phyloP scores from a whole-genome alignment of 2,113 vertebrate genomes.

The Larimichthys polyactis region DNA sequence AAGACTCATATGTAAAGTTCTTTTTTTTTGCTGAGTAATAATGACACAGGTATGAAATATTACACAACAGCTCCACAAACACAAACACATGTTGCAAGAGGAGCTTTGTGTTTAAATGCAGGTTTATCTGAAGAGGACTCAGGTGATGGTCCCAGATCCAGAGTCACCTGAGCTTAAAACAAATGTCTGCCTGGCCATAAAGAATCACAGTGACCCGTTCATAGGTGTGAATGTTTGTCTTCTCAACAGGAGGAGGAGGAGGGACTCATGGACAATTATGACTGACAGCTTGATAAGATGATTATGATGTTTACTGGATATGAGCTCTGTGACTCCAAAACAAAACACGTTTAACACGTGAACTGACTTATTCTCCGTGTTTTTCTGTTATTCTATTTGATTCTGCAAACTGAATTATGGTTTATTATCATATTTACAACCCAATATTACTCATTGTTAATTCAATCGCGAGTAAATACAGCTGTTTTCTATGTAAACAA shows the following conservation, averaged over 20 bases:
- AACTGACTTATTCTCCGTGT: too few relatives aligned
- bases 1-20: background rate
- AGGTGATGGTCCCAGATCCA: background rate
- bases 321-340: background rate
- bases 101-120: background rate
- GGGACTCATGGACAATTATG: background rate
- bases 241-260: background rate
- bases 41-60: background rate
- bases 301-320: background rate
- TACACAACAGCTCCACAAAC: background rate
- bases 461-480: background rate
- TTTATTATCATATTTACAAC: too few relatives aligned
- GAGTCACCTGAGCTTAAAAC: too few relatives aligned
- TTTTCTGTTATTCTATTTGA: too few relatives aligned
- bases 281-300: background rate
- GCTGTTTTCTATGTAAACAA: background rate
- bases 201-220: background rate
- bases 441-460: too few relatives aligned
- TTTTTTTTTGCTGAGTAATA: constrained; percentile 14
- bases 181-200: background rate
- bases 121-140: background rate
- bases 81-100: background rate
- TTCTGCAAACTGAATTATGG: too few relatives aligned
- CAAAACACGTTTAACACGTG: background rate
- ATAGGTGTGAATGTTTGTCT: background rate